Evolutionary conservation across 2,797 vertebrate species (phyloP).

Genomic region (Microctenopoma lineatum): DNA sequence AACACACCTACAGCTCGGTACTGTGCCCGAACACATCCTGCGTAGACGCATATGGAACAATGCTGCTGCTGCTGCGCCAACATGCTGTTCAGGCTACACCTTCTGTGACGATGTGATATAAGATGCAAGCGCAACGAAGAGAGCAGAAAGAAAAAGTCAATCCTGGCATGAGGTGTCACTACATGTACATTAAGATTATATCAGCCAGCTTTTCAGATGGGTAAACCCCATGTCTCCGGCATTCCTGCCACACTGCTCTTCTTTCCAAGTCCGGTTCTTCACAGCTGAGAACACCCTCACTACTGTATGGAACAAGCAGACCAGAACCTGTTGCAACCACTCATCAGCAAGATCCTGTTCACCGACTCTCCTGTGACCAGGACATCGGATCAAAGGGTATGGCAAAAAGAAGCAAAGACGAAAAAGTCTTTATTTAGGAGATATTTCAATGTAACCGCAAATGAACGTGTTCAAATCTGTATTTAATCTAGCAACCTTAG

Average conservation of each 20-base stretch:
- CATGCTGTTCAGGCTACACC: too few relatives aligned
- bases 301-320: conserved; percentile 57
- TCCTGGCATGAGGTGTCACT: conserved; percentile 19
- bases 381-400: conserved; percentile 16
- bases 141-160: conserved; percentile 27
- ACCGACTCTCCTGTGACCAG: background rate
- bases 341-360: conserved; percentile 25
- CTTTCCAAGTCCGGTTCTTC: conserved; percentile 52
- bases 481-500: background rate
- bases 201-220: conserved; percentile 39
- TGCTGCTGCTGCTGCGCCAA: background rate
- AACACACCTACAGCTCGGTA: background rate
- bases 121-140: background rate
- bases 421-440: background rate
- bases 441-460: background rate
- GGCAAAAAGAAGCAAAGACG: conserved; percentile 16
- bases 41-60: background rate
- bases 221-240: conserved; percentile 23
- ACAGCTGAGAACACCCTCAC: conserved; percentile 52
- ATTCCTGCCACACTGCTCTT: conserved; percentile 60
- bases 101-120: background rate
- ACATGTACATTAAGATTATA: conserved; percentile 47
- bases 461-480: background rate
- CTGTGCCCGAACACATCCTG: background rate
- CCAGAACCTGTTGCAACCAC: conserved; percentile 37